These are phyloP conservation scores for Apotomis turbidana DNA, from an alignment of 2,888 invertebrate species.

Conservation along the genomic window DNA sequence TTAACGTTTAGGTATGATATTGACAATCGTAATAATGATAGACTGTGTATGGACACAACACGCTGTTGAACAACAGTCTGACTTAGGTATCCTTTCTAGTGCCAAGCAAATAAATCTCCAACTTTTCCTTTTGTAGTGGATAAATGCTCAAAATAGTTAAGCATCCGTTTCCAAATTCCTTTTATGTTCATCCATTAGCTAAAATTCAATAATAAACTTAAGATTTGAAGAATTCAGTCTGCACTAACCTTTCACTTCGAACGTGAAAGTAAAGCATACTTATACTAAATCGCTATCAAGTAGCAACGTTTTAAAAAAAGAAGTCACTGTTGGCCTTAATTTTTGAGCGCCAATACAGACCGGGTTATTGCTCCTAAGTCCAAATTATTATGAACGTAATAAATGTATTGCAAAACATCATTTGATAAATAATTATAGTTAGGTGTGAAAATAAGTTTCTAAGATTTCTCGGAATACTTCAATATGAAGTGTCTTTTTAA, in stretches of 20 bases:
- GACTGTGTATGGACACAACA: no score
- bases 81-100: no score
- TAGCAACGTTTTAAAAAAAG: constrained; percentile 22
- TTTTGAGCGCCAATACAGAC: constrained; percentile 9
- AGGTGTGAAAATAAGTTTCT: no score
- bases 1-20: no score
- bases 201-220: constrained; percentile 14
- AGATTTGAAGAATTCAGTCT: constrained; percentile 19
- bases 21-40: no score
- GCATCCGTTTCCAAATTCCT: constrained; percentile 4
- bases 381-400: not conserved
- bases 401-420: not conserved
- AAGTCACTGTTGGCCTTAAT: constrained; percentile 20
- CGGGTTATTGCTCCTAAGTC: not conserved
- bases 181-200: constrained; percentile 7
- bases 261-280: constrained; percentile 32
- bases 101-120: no score
- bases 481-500: no score
- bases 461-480: no score
- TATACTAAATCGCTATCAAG: constrained; percentile 10
- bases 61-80: no score
- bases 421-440: no score
- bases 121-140: not conserved
- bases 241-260: constrained; percentile 33
- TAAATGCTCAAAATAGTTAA: not conserved